Evolutionary conservation across 2,888 invertebrate genomes (phyloP).

Genomic region (Oligia strigilis): DNA sequence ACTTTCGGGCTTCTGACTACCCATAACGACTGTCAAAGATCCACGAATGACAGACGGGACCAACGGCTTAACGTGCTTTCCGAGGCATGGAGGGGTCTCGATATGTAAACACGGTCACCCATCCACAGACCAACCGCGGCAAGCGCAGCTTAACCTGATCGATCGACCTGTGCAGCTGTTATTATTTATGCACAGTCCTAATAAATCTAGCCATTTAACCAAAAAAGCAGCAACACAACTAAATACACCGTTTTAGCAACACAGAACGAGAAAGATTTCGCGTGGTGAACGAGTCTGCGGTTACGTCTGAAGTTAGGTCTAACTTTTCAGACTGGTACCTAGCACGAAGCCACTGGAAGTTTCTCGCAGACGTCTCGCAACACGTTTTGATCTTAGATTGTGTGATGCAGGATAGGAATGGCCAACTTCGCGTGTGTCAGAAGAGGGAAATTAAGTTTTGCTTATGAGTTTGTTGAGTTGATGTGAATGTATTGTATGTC

Average conservation of each 20-base stretch:
- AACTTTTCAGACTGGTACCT: constrained; percentile 60
- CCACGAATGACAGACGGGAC: too few relatives aligned
- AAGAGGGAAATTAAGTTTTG: constrained; percentile 31
- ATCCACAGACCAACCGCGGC: too few relatives aligned
- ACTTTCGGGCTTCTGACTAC: too few relatives aligned
- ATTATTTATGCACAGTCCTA: not conserved
- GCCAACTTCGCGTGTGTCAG: constrained; percentile 25
- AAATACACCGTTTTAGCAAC: constrained; percentile 5
- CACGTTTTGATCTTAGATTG: constrained; percentile 46
- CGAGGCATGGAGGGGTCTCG: too few relatives aligned
- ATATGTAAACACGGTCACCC: too few relatives aligned
- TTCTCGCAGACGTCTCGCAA: constrained; percentile 32
- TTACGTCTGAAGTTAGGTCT: constrained; percentile 29
- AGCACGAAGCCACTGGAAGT: constrained; percentile 36
- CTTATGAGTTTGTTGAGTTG: not conserved
- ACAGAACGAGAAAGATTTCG: not conserved
- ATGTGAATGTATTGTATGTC: not conserved
- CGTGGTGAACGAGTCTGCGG: constrained; percentile 49
- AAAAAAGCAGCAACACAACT: not conserved
- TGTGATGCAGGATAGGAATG: constrained; percentile 40
- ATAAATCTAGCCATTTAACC: not conserved
- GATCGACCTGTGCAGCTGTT: too few relatives aligned
- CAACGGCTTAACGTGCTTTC: too few relatives aligned
- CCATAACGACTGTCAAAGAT: too few relatives aligned
- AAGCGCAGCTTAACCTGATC: too few relatives aligned